Conservation (phyloP, 2,888 invertebrate genomes). For the Nycteola revayana region DNA sequence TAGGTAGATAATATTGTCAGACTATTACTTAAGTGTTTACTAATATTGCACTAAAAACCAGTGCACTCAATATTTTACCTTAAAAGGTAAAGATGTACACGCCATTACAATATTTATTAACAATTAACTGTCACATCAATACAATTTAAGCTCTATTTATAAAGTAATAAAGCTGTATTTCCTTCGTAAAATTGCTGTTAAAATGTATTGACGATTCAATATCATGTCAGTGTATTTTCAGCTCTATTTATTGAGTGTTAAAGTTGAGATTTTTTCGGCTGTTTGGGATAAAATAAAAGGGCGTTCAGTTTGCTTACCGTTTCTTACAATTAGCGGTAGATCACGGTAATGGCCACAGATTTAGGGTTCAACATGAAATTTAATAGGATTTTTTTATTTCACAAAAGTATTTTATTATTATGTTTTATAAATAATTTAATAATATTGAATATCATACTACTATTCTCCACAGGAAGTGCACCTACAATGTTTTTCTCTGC, state of each 20-base stretch:
- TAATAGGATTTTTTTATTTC: too few relatives aligned
- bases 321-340: constrained; percentile 53
- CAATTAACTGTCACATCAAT: not conserved
- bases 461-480: too few relatives aligned
- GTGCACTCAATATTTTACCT: constrained; percentile 13
- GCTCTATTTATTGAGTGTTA: constrained; percentile 2
- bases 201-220: constrained; percentile 1
- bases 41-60: too few relatives aligned
- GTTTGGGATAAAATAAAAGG: constrained; percentile 12
- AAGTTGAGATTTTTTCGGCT: constrained; percentile 2
- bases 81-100: constrained; percentile 13
- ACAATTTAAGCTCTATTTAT: constrained; percentile 4
- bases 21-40: too few relatives aligned
- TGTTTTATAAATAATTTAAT: too few relatives aligned
- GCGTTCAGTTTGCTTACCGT: constrained; percentile 46
- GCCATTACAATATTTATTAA: constrained; percentile 14
- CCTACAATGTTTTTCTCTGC: too few relatives aligned
- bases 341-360: constrained; percentile 28
- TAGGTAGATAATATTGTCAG: too few relatives aligned
- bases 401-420: too few relatives aligned
- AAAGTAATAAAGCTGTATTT: constrained; percentile 1
- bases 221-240: not conserved
- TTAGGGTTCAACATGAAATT: constrained; percentile 29
- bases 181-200: constrained; percentile 1
- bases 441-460: too few relatives aligned